A percentile compares a stretch with the other conserved stretches of the same genome.
Conservation (phyloP, 2,113 vertebrate species). For the Nerophis lumbriciformis region DNA sequence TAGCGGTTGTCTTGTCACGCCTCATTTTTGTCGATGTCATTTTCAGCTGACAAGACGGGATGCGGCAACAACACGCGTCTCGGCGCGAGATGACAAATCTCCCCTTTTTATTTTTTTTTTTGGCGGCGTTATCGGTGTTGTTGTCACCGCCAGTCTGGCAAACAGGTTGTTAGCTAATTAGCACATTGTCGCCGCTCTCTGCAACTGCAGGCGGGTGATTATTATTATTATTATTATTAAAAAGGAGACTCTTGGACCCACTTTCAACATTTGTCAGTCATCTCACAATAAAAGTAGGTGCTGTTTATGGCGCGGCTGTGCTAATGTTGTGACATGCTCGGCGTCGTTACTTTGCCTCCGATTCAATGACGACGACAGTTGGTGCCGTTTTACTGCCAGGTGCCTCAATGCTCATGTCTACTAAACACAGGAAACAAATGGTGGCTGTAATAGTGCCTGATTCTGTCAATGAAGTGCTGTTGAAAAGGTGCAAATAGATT, state of each 20-base stretch:
- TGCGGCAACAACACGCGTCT: too few species aligned
- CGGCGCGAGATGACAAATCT: too few species aligned
- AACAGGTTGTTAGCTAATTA: conserved; percentile 48
- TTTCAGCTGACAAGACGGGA: too few species aligned
- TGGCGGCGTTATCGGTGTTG: conserved; percentile 34
- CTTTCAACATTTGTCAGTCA: background rate
- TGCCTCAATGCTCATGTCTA: conserved; percentile 15
- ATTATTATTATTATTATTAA: background rate
- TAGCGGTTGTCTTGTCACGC: too few species aligned
- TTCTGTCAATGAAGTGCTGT: too few species aligned
- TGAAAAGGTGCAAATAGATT: too few species aligned
- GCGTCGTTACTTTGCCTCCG: conserved; percentile 38
- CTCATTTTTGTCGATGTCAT: too few species aligned
- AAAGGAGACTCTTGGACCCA: background rate
- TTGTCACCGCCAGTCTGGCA: conserved; percentile 41
- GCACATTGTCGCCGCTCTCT: conserved; percentile 26
- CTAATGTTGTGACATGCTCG: conserved; percentile 46
- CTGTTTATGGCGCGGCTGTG: conserved; percentile 3
- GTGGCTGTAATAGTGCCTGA: too few species aligned
- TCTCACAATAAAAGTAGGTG: conserved; percentile 4
- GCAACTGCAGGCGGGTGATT: conserved; percentile 5
- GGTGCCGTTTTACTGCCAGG: conserved; percentile 43
- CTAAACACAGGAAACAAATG: background rate
- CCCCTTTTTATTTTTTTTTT: conserved; percentile 3
- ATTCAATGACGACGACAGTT: conserved; percentile 38